These are phyloP conservation scores for Drosophila nasuta DNA, from an alignment of 1,140 invertebrate species.

Conservation along the genomic window DNA sequence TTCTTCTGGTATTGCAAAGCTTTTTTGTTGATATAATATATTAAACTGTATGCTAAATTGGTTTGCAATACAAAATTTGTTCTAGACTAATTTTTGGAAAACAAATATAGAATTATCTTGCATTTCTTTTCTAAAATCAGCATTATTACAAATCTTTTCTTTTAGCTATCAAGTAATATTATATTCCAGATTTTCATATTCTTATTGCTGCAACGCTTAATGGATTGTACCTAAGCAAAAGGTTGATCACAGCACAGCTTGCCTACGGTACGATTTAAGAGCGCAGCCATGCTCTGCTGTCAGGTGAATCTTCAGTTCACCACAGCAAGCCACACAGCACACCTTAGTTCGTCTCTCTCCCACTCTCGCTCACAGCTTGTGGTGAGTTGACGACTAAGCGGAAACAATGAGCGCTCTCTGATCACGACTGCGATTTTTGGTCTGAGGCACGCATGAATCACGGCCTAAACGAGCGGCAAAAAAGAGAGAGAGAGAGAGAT, in stretches of 20 bases:
- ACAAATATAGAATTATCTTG: too few species aligned
- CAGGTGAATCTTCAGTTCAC: constrained; percentile 57
- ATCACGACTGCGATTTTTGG: constrained; percentile 45
- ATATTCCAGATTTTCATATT: too few species aligned
- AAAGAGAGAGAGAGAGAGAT: constrained; percentile 30
- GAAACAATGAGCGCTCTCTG: constrained; percentile 46
- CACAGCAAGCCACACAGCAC: constrained; percentile 25
- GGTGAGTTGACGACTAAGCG: constrained; percentile 32
- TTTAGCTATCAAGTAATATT: too few species aligned
- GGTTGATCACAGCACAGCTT: not conserved
- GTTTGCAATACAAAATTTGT: too few species aligned
- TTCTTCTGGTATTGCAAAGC: too few species aligned
- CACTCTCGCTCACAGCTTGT: not conserved
- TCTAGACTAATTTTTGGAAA: too few species aligned
- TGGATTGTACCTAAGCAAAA: too few species aligned
- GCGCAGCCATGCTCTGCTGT: constrained; percentile 22
- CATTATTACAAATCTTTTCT: too few species aligned
- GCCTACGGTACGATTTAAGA: constrained; percentile 63
- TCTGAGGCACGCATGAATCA: constrained; percentile 75
- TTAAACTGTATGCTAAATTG: too few species aligned
- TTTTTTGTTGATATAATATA: too few species aligned
- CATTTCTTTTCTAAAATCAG: too few species aligned
- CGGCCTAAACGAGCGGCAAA: constrained; percentile 50
- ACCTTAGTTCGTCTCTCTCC: not conserved
- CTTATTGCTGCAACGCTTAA: too few species aligned